These are phyloP conservation scores for Aldabrachelys gigantea DNA, from an alignment of 2,113 vertebrate genomes.

Conservation along the genomic window DNA sequence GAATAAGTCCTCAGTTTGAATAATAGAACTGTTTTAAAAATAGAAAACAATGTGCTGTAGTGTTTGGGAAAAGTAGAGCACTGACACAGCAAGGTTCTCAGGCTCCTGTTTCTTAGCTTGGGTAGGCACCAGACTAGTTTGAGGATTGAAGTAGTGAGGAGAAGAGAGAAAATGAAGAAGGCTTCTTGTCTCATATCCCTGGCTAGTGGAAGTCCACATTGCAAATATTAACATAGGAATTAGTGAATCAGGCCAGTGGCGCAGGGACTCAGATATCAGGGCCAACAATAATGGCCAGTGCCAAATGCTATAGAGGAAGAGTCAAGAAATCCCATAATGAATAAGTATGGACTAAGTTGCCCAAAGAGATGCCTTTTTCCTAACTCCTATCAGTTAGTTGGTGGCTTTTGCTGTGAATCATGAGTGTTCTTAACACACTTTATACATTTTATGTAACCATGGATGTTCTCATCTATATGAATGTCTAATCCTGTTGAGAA, in stretches of 20 bases:
- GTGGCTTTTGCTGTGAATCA: neutral
- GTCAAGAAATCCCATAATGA: neutral
- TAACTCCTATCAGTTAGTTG: rapidly evolving
- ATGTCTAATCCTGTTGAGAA: neutral
- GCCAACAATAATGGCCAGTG: neutral
- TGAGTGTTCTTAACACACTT: neutral
- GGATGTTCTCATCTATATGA: neutral
- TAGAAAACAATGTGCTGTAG: neutral
- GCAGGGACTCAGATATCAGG: neutral
- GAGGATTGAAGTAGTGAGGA: neutral
- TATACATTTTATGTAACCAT: neutral
- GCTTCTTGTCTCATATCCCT: neutral
- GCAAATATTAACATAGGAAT: neutral
- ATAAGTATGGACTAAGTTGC: neutral
- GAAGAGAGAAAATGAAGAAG: neutral
- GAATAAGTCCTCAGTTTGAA: neutral
- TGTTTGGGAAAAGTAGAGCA: neutral
- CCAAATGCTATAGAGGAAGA: neutral
- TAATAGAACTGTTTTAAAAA: neutral
- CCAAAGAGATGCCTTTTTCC: neutral
- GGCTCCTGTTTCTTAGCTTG: neutral
- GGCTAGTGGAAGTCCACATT: neutral
- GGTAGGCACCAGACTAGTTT: neutral
- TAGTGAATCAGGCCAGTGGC: neutral
- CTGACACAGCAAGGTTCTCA: neutral